Conservation (phyloP, 2,113 vertebrate species). For the Tamias sibiricus region DNA sequence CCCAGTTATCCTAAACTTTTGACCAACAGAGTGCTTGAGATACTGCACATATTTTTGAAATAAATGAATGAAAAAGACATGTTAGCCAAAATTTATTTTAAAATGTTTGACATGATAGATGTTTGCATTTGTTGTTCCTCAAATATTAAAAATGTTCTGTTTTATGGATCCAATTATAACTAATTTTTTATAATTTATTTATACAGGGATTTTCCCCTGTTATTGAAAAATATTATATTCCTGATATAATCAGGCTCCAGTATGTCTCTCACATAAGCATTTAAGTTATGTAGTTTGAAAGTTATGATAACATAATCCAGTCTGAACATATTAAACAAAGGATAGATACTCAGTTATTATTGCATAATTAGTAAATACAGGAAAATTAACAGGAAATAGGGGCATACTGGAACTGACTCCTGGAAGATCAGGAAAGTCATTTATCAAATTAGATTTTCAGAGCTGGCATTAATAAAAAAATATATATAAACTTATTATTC, state of each 20-base stretch:
- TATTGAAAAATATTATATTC: neutral
- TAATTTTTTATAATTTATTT: neutral
- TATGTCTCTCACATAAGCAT: neutral
- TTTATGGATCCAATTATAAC: neutral
- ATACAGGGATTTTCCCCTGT: neutral
- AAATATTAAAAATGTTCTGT: neutral
- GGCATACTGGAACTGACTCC: neutral
- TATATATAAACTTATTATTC: neutral
- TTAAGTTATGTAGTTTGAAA: neutral
- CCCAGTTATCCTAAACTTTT: neutral
- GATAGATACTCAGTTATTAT: too few species aligned
- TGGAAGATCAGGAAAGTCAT: neutral
- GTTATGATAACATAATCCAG: neutral
- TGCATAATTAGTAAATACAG: neutral
- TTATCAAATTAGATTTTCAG: neutral
- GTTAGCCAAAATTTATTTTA: neutral
- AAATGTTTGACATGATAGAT: neutral
- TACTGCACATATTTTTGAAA: neutral
- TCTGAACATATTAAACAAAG: neutral
- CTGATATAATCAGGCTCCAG: neutral
- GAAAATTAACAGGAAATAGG: neutral
- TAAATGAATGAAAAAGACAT: neutral
- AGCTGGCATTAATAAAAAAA: neutral
- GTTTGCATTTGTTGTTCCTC: neutral
- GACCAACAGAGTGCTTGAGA: neutral